A percentile compares a stretch with the other conserved stretches of the same genome.
Evolutionary conservation across 2,888 invertebrate genomes (phyloP).

Genomic region (Nipponacmea schrenckii): DNA sequence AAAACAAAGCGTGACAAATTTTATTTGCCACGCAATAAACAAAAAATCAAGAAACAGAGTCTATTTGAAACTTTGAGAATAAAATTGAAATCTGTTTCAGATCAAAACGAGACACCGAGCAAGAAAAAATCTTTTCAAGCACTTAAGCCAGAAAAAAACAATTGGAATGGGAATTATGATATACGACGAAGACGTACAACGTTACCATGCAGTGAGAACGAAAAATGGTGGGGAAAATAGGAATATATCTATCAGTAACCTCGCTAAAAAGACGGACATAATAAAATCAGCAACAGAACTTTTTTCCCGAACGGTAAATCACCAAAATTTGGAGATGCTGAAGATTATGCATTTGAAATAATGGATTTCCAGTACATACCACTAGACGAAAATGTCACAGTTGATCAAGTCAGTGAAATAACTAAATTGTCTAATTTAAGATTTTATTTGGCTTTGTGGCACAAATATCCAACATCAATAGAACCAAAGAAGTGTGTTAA

Average conservation of each 20-base stretch:
- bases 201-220: not conserved
- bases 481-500: not conserved
- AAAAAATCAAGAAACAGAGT: not conserved
- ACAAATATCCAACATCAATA: not conserved
- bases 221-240: conserved; percentile 1
- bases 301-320: not conserved
- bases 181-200: not conserved
- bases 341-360: not conserved
- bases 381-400: conserved; percentile 1
- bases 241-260: not conserved
- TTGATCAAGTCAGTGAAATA: not conserved
- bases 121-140: conserved; percentile 1
- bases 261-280: not conserved
- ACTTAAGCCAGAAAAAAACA: not conserved
- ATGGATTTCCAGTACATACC: conserved; percentile 2
- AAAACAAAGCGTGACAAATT: too few relatives aligned
- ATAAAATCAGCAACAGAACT: not conserved
- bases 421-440: not conserved
- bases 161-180: not conserved
- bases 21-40: too few relatives aligned
- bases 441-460: not conserved
- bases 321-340: not conserved
- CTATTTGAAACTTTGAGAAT: not conserved
- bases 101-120: not conserved
- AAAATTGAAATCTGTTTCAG: not conserved